phyloP scores from a whole-genome alignment of 37 sponge, comb jelly and placozoan species.

The Oopsacas minuta region DNA sequence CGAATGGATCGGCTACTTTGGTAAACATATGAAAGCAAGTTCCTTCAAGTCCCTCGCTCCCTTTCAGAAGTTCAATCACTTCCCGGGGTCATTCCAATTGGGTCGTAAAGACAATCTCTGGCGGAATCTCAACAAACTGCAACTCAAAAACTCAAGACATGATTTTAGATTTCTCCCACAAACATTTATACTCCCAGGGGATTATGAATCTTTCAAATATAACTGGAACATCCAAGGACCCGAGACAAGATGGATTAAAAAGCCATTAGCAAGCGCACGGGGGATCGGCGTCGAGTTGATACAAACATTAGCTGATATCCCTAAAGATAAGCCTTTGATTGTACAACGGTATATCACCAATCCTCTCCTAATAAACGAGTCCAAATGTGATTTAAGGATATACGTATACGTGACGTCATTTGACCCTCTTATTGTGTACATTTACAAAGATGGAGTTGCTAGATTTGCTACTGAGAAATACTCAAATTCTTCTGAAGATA shows the following conservation, averaged over 20 bases:
- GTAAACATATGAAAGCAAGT: constrained; percentile 84
- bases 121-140: constrained; percentile 63
- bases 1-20: constrained; percentile 91
- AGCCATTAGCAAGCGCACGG: constrained; percentile 83
- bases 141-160: constrained; percentile 20
- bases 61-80: constrained; percentile 92
- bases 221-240: constrained; percentile 50
- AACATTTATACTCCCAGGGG: constrained; percentile 79
- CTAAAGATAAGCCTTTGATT: constrained; percentile 54
- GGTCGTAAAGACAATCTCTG: constrained; percentile 95
- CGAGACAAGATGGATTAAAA: constrained; percentile 81
- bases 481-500: constrained; percentile 50
- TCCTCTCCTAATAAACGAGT: constrained; percentile 75
- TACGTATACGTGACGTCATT: constrained; percentile 84
- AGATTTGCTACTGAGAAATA: constrained; percentile 90
- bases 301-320: constrained; percentile 67
- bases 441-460: constrained; percentile 80
- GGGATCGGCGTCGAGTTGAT: constrained; percentile 79
- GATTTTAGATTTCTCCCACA: constrained; percentile 76
- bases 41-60: constrained; percentile 51
- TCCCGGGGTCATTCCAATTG: constrained; percentile 83
- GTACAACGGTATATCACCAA: constrained; percentile 70
- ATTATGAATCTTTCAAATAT: constrained; percentile 45
- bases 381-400: constrained; percentile 89
- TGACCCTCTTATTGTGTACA: constrained; percentile 84